A percentile compares a stretch with the other conserved stretches of the same genome.
phyloP scores from a whole-genome alignment of 2,888 invertebrate species.

The Euplagia quadripunctaria region DNA sequence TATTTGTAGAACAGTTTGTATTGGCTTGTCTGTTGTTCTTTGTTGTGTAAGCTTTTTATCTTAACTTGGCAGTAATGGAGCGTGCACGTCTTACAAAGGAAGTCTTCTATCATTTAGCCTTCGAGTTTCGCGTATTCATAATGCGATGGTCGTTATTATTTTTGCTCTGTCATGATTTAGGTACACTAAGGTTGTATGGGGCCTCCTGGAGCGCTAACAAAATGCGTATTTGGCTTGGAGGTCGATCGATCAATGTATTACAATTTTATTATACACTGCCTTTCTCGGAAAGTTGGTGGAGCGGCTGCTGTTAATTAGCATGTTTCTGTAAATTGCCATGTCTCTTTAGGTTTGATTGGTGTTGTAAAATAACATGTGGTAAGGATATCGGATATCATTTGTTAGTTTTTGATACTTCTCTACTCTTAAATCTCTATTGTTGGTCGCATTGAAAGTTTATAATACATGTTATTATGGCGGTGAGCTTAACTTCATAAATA shows the following conservation, averaged over 20 bases:
- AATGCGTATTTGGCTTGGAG: slow-evolving; percentile 47
- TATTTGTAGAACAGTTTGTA: not conserved
- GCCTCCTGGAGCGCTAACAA: slow-evolving; percentile 59
- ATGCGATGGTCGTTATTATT: slow-evolving; percentile 48
- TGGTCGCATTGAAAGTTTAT: slow-evolving; percentile 20
- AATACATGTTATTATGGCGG: slow-evolving; percentile 20
- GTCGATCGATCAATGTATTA: slow-evolving; percentile 55
- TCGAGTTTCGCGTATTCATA: slow-evolving; percentile 36
- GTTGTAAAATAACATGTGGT: slow-evolving; percentile 43
- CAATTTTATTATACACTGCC: slow-evolving; percentile 39
- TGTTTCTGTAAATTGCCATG: slow-evolving; percentile 50
- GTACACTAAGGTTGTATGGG: slow-evolving; percentile 47
- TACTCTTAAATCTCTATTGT: slow-evolving; percentile 29
- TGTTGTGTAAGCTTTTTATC: slow-evolving; percentile 14
- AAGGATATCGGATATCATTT: slow-evolving; percentile 30
- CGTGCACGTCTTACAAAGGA: slow-evolving; percentile 32
- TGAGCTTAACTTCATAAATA: slow-evolving; percentile 26
- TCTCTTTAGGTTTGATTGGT: slow-evolving; percentile 45
- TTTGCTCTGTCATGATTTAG: slow-evolving; percentile 61
- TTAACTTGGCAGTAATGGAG: slow-evolving; percentile 20
- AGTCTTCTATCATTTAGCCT: slow-evolving; percentile 46
- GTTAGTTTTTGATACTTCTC: slow-evolving; percentile 22
- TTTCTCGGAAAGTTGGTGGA: slow-evolving; percentile 35
- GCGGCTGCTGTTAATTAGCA: slow-evolving; percentile 47
- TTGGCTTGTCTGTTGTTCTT: not conserved